A percentile compares a stretch with the other conserved stretches of the same genome.
Evolutionary conservation across 2,113 vertebrate species (phyloP).

Genomic region (Ammodytes dubius): DNA sequence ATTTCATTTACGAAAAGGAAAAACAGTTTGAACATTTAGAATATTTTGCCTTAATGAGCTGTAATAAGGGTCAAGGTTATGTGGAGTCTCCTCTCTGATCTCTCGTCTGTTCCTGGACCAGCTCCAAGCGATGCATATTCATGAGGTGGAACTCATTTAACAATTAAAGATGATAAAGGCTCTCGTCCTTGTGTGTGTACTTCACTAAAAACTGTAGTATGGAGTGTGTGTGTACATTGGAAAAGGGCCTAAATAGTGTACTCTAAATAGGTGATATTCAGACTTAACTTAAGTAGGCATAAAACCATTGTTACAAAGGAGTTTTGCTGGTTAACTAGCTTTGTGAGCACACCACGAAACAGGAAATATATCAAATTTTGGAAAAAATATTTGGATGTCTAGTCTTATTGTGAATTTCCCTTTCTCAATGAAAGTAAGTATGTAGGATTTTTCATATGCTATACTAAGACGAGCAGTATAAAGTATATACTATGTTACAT

Average conservation of each 20-base stretch:
- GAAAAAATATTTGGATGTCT: neutral
- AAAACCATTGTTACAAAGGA: neutral
- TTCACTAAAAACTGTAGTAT: neutral
- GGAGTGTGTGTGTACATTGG: too few species aligned
- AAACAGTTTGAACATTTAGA: neutral
- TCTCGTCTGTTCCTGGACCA: slow-evolving; percentile 11
- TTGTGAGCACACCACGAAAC: too few species aligned
- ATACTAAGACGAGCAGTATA: neutral
- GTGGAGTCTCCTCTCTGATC: slow-evolving; percentile 6
- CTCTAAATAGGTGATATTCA: too few species aligned
- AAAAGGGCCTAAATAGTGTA: too few species aligned
- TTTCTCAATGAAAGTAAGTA: too few species aligned
- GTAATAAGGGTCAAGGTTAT: slow-evolving; percentile 39
- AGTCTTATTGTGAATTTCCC: neutral
- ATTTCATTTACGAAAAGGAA: slow-evolving; percentile 13
- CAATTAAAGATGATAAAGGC: slow-evolving; percentile 14
- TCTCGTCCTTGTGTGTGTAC: slow-evolving; percentile 11
- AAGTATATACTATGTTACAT: too few species aligned
- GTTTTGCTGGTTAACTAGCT: too few species aligned
- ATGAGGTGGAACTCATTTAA: slow-evolving; percentile 29
- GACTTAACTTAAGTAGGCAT: neutral
- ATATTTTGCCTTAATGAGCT: neutral
- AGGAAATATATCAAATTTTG: neutral
- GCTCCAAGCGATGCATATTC: slow-evolving; percentile 37
- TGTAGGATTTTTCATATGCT: too few species aligned